These are phyloP conservation scores for Columbina picui DNA, from an alignment of 2,113 vertebrate species.

Conservation along the genomic window DNA sequence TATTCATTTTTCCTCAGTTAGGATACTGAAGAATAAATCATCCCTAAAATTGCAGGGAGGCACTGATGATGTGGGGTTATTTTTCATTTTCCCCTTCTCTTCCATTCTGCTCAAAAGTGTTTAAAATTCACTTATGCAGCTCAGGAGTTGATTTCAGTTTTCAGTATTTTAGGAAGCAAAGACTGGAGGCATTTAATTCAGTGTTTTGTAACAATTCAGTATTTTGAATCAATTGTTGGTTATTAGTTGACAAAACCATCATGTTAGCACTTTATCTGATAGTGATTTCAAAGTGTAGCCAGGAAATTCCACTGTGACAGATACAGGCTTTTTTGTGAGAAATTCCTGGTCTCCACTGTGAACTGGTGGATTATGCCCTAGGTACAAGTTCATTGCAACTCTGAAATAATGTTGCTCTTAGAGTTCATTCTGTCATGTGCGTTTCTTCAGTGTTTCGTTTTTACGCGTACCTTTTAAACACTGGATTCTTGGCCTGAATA, in stretches of 20 bases:
- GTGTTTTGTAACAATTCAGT: background rate
- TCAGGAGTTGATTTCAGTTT: background rate
- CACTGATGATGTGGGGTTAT: background rate
- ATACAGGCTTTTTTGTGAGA: background rate
- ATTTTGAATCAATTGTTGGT: background rate
- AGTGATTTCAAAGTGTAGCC: background rate
- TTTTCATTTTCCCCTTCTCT: background rate
- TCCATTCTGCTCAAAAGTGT: background rate
- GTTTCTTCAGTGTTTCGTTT: background rate
- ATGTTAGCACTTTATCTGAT: background rate
- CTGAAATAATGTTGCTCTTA: background rate
- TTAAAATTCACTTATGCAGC: background rate
- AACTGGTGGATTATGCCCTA: background rate
- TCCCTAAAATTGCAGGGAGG: background rate
- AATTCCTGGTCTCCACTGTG: background rate
- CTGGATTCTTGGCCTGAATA: background rate
- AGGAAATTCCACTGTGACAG: background rate
- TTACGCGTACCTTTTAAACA: background rate
- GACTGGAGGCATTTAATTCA: background rate
- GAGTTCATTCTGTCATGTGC: background rate
- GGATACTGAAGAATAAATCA: background rate
- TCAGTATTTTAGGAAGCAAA: background rate
- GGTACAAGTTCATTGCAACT: background rate
- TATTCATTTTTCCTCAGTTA: background rate
- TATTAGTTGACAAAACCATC: background rate